Evolutionary conservation across 2,888 invertebrate species (phyloP).

Genomic region (Minunthozetes semirufus): DNA sequence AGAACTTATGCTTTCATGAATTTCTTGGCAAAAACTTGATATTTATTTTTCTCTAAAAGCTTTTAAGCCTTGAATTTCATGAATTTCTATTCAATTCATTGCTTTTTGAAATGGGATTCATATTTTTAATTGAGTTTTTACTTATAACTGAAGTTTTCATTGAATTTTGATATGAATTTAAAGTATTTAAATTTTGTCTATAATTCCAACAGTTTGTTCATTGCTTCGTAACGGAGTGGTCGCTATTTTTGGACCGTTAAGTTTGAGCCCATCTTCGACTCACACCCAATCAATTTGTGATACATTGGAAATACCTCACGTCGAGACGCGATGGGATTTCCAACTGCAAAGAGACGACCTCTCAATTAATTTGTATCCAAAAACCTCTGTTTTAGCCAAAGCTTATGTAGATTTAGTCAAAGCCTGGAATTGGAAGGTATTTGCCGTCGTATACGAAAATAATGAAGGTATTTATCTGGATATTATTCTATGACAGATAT

Average conservation of each 20-base stretch:
- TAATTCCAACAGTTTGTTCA: constrained; percentile 65
- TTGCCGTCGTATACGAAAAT: constrained; percentile 79
- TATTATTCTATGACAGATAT: neutral
- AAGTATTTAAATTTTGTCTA: neutral
- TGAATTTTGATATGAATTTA: neutral
- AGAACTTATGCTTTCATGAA: too few relatives aligned
- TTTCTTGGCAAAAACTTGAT: too few relatives aligned
- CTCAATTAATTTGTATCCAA: constrained; percentile 73
- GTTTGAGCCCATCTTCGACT: constrained; percentile 59
- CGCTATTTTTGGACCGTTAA: constrained; percentile 75
- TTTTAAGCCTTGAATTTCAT: too few relatives aligned
- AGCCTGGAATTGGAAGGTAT: constrained; percentile 69
- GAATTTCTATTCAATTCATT: too few relatives aligned
- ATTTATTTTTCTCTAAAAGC: too few relatives aligned
- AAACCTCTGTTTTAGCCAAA: constrained; percentile 52
- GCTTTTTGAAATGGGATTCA: too few relatives aligned
- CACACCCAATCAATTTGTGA: constrained; percentile 78
- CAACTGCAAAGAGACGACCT: constrained; percentile 66
- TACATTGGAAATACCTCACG: constrained; percentile 74
- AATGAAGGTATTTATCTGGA: constrained; percentile 59
- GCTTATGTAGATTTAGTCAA: constrained; percentile 65
- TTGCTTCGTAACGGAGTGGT: constrained; percentile 67
- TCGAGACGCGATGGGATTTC: constrained; percentile 74
- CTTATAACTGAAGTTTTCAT: too few relatives aligned
- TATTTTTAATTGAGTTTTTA: too few relatives aligned